phyloP scores from a whole-genome alignment of 2,888 invertebrate genomes.

The Clanis bilineata region DNA sequence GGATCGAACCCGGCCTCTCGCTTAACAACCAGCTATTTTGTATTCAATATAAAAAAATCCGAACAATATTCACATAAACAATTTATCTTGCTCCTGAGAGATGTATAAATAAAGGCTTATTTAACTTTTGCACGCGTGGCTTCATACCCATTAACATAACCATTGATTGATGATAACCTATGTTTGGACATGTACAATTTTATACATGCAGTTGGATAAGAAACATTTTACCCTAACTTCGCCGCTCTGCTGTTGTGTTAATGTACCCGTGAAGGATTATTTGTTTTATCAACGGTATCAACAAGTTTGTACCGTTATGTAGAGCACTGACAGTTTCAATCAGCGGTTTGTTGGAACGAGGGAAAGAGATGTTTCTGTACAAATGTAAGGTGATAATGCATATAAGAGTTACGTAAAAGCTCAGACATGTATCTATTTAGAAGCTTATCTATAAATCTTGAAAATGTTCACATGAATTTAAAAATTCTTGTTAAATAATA shows the following conservation, averaged over 20 bases:
- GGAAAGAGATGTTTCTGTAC: constrained; percentile 43
- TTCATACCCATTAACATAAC: constrained; percentile 41
- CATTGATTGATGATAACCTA: constrained; percentile 56
- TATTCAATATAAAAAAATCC: not conserved
- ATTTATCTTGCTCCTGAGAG: constrained; percentile 9
- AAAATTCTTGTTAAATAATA: not conserved
- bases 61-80: constrained; percentile 18
- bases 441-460: not conserved
- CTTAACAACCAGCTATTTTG: too few species aligned
- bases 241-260: not conserved
- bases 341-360: constrained; percentile 42
- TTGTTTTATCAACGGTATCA: constrained; percentile 21
- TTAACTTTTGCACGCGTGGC: constrained; percentile 35
- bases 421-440: not conserved
- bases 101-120: constrained; percentile 22
- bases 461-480: not conserved
- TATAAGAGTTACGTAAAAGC: constrained; percentile 22
- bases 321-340: constrained; percentile 54
- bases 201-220: constrained; percentile 20
- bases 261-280: constrained; percentile 1
- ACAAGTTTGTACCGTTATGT: constrained; percentile 35
- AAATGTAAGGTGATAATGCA: constrained; percentile 36
- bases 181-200: constrained; percentile 34
- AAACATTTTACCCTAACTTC: not conserved
- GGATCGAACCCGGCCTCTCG: too few species aligned